Base-by-base conservation (phyloP, 2,113 vertebrate species). In the Gallinago paraguaiae region DNA sequence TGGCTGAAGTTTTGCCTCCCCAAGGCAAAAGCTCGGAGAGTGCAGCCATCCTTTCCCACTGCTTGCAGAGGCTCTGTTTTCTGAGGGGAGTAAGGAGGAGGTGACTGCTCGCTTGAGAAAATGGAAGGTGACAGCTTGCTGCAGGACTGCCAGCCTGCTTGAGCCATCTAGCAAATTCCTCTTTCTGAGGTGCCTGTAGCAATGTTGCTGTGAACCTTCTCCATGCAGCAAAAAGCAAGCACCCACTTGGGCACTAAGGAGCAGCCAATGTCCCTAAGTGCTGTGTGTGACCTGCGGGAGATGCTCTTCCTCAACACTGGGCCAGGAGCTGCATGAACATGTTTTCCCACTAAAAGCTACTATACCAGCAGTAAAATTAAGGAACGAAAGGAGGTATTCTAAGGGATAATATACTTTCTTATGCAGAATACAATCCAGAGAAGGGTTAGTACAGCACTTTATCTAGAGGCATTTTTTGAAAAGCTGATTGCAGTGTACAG, bases 401-500 rank as follows among this genome's bases (percentile, higher is more conserved):
- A 60, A 86, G 27, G 39, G 61, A 88, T 83, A 81, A 91, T 41
- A 69, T 18, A 54, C 33, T 88, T 81, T 24, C 60, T 53, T 51
- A 71, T 81, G 71, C 48, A 93, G 39, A 43, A 24, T 24, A 81
- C 64, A 94, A 92, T 81, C 39, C 48, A 83, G 69, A 78, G 68
- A 70, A 70, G 71, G 37, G 79, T 63, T 48, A 86, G 76, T 43
- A 64, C 11, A 74, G n/a, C 48, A 51, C 22, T 96, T 86, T 17
- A 81, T 70, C 45, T 54, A 48, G n/a, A 72, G 68, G 80, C 39
- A 6, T 24, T 82, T 91, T 82, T 91, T 67, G 71, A 85, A 84
- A 92, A 94, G 76, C 87, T 67, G 85, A 64, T 82, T 95, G 64
- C 77, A 41, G 50, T 10, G 20, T 65, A 41, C 69, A 76, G 53